Evolutionary conservation across 2,797 vertebrate species (phyloP).

Genomic region (Amblyraja radiata): DNA sequence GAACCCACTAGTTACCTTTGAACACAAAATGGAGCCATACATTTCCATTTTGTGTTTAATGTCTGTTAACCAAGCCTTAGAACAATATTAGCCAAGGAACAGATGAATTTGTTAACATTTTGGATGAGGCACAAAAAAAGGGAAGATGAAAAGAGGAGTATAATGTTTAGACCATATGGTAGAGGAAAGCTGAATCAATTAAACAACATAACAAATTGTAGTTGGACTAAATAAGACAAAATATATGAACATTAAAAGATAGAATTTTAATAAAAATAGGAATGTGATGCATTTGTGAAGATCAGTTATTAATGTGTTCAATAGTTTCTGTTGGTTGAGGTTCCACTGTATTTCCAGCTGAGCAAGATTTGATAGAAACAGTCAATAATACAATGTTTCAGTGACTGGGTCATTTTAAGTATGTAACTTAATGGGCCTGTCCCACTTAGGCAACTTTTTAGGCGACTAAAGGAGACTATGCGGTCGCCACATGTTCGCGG

Average conservation of each 20-base stretch:
- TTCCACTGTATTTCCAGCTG: background rate
- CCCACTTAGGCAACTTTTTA: no score
- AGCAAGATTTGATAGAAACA: background rate
- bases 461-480: no score
- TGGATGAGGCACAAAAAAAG: background rate
- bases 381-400: background rate
- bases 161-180: background rate
- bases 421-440: background rate
- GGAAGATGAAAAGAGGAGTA: background rate
- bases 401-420: background rate
- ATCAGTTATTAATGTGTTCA: background rate
- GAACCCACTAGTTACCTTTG: no score
- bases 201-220: background rate
- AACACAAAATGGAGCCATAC: no score
- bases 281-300: background rate
- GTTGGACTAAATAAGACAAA: background rate
- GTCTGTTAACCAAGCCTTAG: no score
- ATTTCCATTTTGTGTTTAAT: no score
- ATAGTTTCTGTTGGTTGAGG: background rate
- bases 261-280: background rate
- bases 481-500: no score
- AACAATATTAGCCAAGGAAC: background rate
- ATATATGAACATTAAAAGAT: background rate
- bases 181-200: background rate
- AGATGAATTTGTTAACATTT: background rate